phyloP scores from a whole-genome alignment of 1,140 invertebrate species.

The Papilio glaucus region DNA sequence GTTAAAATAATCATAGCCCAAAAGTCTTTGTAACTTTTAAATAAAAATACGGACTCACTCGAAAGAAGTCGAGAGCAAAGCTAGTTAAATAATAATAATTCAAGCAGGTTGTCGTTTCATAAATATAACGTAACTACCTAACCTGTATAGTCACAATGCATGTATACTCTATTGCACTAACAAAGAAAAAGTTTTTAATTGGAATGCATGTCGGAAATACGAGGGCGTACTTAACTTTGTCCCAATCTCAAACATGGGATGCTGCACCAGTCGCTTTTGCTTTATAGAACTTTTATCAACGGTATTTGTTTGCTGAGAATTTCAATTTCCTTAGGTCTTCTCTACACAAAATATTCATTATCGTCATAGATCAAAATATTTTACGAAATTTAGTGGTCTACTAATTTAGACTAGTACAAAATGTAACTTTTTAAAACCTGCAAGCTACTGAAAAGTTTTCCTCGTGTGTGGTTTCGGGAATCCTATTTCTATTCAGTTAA shows the following conservation, averaged over 20 bases:
- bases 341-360: background rate
- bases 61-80: background rate
- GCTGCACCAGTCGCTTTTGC: background rate
- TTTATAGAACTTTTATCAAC: background rate
- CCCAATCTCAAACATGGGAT: background rate
- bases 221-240: conserved; percentile 13
- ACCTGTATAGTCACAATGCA: conserved; percentile 1
- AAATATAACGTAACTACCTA: background rate
- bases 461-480: no score
- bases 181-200: conserved; percentile 26
- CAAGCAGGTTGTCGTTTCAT: background rate
- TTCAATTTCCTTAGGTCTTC: background rate
- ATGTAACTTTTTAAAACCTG: no score
- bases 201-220: conserved; percentile 6
- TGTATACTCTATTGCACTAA: background rate
- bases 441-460: no score
- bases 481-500: no score
- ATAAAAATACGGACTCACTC: background rate
- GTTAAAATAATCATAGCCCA: no score
- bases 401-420: no score
- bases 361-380: background rate
- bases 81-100: conserved; percentile 12
- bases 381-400: no score
- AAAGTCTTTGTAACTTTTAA: no score
- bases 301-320: background rate